A percentile compares a stretch with the other conserved stretches of the same genome.
These are phyloP conservation scores for Rhea pennata DNA, from an alignment of 2,113 vertebrate species.

Conservation along the genomic window DNA sequence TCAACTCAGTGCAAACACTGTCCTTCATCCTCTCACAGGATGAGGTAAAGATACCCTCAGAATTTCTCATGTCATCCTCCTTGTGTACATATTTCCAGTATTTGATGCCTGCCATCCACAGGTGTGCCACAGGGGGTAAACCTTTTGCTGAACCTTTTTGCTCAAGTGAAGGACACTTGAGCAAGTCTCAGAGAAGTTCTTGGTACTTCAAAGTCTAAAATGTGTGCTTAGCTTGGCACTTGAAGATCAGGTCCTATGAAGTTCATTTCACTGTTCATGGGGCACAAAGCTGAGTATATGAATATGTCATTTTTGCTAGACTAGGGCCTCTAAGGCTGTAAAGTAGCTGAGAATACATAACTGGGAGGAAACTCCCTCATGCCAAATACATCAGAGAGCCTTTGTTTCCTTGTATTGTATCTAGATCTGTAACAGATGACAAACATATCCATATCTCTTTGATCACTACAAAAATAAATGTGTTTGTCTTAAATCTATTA, in stretches of 20 bases:
- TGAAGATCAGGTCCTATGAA: neutral
- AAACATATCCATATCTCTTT: constrained; percentile 27
- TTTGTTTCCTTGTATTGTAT: neutral
- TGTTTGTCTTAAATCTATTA: constrained; percentile 41
- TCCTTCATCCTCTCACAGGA: neutral
- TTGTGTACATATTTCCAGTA: neutral
- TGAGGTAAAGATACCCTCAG: neutral
- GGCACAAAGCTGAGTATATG: neutral
- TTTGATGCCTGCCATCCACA: neutral
- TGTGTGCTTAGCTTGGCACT: neutral
- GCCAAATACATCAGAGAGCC: neutral
- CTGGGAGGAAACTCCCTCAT: neutral
- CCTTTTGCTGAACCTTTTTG: neutral
- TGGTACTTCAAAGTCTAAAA: neutral
- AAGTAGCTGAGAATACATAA: neutral
- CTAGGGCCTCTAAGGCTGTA: neutral
- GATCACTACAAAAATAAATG: constrained; percentile 43
- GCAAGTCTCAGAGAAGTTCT: neutral
- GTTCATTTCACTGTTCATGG: neutral
- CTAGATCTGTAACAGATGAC: constrained; percentile 39
- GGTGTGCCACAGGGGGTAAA: neutral
- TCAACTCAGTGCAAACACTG: neutral
- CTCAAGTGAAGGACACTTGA: neutral
- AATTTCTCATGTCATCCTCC: neutral
- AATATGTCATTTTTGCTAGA: constrained; percentile 3